Percentiles rank a stretch among this genome's conserved stretches.
phyloP scores from a whole-genome alignment of 1,140 invertebrate genomes.

The Luehdorfia chinensis region DNA sequence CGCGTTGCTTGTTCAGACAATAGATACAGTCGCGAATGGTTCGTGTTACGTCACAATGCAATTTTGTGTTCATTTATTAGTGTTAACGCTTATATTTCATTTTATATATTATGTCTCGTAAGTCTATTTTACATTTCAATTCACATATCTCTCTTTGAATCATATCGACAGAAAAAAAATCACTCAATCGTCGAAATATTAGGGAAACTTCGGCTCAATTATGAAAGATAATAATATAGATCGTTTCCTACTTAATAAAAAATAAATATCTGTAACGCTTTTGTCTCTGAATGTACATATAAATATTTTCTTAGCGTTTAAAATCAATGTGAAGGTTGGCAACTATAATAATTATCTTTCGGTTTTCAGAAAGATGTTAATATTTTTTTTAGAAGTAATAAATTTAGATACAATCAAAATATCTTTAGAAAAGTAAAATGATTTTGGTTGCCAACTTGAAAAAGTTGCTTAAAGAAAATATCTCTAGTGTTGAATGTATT shows the following conservation, averaged over 20 bases:
- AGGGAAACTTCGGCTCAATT: slow-evolving; percentile 1
- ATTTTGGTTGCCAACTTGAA: neutral
- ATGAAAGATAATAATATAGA: slow-evolving; percentile 10
- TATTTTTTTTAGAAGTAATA: too few relatives aligned
- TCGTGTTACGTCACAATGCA: slow-evolving; percentile 5
- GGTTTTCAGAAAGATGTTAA: too few relatives aligned
- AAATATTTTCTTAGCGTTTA: neutral
- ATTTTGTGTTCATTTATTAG: slow-evolving; percentile 12
- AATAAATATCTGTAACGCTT: slow-evolving; percentile 11
- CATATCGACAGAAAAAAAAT: slow-evolving; percentile 3
- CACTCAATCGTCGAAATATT: neutral
- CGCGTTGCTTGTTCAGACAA: too few relatives aligned
- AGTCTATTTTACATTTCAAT: slow-evolving; percentile 14
- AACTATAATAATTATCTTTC: slow-evolving; percentile 12
- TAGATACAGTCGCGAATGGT: too few relatives aligned
- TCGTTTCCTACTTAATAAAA: slow-evolving; percentile 10
- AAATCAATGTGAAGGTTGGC: slow-evolving; percentile 8
- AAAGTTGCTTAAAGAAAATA: neutral
- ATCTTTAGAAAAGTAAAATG: too few relatives aligned
- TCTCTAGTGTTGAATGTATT: neutral
- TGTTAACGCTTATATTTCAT: neutral
- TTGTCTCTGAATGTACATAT: slow-evolving; percentile 11
- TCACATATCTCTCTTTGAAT: slow-evolving; percentile 10
- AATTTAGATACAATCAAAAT: too few relatives aligned
- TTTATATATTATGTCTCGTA: neutral